Percentiles rank a stretch among this genome's conserved stretches.
Conservation (phyloP, 2,113 vertebrate species). For the Sclerurus mexicanus region DNA sequence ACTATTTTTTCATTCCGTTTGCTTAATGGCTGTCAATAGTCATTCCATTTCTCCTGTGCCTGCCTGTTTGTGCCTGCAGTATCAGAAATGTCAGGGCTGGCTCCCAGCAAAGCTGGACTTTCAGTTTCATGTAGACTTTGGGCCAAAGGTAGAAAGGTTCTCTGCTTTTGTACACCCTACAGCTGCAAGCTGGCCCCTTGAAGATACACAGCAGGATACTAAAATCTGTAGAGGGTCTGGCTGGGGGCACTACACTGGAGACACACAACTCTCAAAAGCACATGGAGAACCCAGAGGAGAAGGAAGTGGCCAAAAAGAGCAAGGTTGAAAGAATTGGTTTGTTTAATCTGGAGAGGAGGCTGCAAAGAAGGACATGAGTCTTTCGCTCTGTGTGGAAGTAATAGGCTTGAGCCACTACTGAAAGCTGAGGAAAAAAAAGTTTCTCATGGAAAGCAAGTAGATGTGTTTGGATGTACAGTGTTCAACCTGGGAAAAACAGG, state of each 20-base stretch:
- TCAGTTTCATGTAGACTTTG: neutral
- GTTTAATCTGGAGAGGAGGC: neutral
- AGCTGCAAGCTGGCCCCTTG: neutral
- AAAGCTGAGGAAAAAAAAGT: neutral
- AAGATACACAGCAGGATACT: neutral
- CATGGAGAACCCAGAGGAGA: neutral
- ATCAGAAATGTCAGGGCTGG: neutral
- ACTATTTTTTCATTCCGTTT: neutral
- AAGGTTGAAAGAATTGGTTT: neutral
- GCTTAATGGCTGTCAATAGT: neutral
- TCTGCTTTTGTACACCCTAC: neutral
- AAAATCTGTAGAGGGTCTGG: neutral
- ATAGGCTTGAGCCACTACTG: neutral
- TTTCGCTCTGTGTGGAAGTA: neutral
- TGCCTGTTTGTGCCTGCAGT: fast-evolving
- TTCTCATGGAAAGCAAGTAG: neutral
- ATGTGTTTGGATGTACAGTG: neutral
- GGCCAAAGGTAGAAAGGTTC: neutral
- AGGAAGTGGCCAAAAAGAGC: neutral
- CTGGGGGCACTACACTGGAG: neutral
- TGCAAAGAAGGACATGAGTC: neutral
- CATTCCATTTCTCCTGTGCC: neutral
- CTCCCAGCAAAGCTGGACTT: neutral
- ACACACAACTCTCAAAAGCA: neutral
- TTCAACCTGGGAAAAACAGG: neutral